Conservation (phyloP, 2,888 invertebrate species). For the Escarpia spicata region DNA sequence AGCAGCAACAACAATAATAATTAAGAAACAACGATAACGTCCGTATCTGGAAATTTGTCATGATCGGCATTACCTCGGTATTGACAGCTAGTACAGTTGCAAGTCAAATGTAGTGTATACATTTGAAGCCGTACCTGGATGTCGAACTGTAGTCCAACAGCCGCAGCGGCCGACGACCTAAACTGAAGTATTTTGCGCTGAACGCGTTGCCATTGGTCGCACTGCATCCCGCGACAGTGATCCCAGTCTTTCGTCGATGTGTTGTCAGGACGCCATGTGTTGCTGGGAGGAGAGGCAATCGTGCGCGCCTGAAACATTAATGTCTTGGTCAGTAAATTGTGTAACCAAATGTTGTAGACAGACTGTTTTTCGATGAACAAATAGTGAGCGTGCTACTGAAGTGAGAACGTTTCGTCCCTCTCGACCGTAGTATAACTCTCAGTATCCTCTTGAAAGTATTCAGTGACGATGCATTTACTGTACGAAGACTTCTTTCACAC, state of each 20-base stretch:
- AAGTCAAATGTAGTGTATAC: background rate
- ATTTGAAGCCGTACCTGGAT: background rate
- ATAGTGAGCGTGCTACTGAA: too few relatives aligned
- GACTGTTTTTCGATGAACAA: too few relatives aligned
- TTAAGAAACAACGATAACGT: background rate
- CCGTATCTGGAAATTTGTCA: background rate
- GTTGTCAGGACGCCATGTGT: too few relatives aligned
- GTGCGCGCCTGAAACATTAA: background rate
- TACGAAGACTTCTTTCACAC: too few relatives aligned
- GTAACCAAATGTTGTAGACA: too few relatives aligned
- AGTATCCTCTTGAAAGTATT: too few relatives aligned
- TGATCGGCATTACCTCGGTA: background rate
- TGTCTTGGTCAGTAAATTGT: too few relatives aligned
- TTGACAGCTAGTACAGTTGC: background rate
- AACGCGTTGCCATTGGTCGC: background rate
- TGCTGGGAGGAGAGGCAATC: background rate
- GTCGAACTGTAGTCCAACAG: constrained; percentile 4
- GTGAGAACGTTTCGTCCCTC: too few relatives aligned
- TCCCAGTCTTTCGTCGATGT: background rate
- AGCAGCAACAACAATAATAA: too few relatives aligned
- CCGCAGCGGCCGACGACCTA: background rate
- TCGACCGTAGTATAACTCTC: too few relatives aligned
- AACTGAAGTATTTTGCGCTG: background rate
- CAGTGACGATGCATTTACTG: too few relatives aligned
- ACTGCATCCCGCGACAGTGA: background rate